Base-by-base conservation (phyloP, 1,140 invertebrate species). In the Pteromalus puparum region DNA sequence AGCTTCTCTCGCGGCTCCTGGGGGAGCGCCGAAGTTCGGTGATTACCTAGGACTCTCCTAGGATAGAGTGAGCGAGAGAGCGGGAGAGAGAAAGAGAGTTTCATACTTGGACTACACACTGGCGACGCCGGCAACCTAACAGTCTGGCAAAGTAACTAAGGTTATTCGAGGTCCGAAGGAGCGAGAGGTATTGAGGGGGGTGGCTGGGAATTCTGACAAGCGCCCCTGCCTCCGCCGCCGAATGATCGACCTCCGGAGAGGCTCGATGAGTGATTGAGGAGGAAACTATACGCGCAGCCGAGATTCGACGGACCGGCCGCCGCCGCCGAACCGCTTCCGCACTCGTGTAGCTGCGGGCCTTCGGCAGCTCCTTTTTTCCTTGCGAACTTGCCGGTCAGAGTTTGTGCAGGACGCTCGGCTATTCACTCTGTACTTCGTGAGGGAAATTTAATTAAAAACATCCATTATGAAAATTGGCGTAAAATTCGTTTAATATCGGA, bases 31-130 rank as follows among this genome's bases (percentile, higher is more conserved):
- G 91, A 93, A 93, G 92, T 93, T 93, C 91, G 91, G 90, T 93
- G 92, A 93, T 93, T 93, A 93, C 92, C 91, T 91, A 91, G 91
- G 92, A 90, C 90, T 93, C 92, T 92, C 92, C 90, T 89, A 92
- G 91, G 90, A 92, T 89, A 86, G 86, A 70, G 65, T 24, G 65
- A 68, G 65, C 21, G 26, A 12, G 65, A 68, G 65, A 68, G 65
- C 0, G 18, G 7, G 67, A 30, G 67, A 12, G 53, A 61, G 53
- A 61, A 7, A 26, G 67, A 18, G 89, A 92, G 91, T 92, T 93
- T 92, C 92, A 89, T 92, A 92, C 91, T 92, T 92, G 88, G 89
- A 89, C 88, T 88, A 89, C 90, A 83, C 87, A 88, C 88, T 42
- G 86, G 88, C 86, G 87, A 89, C 89, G 88, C 13, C 34, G 88